These are phyloP conservation scores for Thamnophis elegans DNA, from an alignment of 2,797 vertebrate species.

Conservation along the genomic window DNA sequence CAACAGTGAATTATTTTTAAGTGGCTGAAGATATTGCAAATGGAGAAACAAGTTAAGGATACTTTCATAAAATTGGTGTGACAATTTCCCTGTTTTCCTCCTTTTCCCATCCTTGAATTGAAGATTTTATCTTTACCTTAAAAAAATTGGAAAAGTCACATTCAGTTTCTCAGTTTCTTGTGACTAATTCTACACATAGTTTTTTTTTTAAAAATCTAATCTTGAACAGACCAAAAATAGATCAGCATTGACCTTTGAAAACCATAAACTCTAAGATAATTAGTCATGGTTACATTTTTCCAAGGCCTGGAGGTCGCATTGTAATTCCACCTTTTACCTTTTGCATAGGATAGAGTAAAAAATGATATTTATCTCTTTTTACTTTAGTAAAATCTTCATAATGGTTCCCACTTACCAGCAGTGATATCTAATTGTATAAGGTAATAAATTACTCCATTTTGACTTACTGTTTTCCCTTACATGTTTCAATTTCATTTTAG, in stretches of 20 bases:
- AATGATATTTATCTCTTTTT: constrained; percentile 63
- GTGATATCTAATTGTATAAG: constrained; percentile 57
- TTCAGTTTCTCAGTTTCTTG: background rate
- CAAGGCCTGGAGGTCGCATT: constrained; percentile 56
- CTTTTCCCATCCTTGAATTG: background rate
- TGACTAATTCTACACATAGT: background rate
- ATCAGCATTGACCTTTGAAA: constrained; percentile 53
- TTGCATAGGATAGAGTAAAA: constrained; percentile 62
- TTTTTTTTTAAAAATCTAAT: background rate
- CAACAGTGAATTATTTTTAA: background rate
- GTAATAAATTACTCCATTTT: constrained; percentile 49
- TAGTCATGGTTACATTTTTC: constrained; percentile 61
- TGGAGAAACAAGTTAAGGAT: background rate
- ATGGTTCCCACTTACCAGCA: constrained; percentile 51
- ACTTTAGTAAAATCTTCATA: constrained; percentile 59
- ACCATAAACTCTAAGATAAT: constrained; percentile 54
- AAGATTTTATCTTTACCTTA: background rate
- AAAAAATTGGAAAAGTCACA: background rate
- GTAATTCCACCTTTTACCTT: constrained; percentile 49
- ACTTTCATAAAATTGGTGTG: background rate
- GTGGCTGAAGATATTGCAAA: background rate
- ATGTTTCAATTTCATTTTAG: background rate
- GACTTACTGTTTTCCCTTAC: constrained; percentile 4
- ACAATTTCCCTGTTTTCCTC: background rate
- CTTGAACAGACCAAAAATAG: background rate